These are phyloP conservation scores for Ochotona curzoniae DNA, from an alignment of 2,113 vertebrate species.

Conservation along the genomic window DNA sequence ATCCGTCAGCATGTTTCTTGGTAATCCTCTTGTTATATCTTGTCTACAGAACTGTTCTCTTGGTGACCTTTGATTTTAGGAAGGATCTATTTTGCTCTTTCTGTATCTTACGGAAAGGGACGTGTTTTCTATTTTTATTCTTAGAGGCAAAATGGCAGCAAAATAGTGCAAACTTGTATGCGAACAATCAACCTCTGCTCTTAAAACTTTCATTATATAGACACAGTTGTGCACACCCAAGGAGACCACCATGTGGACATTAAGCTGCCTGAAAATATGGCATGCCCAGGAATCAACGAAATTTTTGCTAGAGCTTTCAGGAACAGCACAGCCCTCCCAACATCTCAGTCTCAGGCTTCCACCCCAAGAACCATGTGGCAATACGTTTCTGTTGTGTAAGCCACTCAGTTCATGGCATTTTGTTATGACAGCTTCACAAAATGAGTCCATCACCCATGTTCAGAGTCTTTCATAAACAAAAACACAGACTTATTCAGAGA, in stretches of 20 bases:
- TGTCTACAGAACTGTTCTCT: conserved; percentile 58
- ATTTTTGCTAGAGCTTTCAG: neutral
- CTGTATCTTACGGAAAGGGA: conserved; percentile 16
- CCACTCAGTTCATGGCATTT: neutral
- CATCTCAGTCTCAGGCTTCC: neutral
- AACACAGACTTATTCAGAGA: neutral
- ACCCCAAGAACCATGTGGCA: neutral
- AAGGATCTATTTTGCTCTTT: conserved; percentile 57
- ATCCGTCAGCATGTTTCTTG: conserved; percentile 77
- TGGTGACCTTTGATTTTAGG: conserved; percentile 75
- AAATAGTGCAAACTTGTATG: neutral
- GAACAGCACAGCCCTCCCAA: neutral
- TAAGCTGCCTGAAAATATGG: neutral
- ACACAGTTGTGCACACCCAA: neutral
- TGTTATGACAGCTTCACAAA: neutral
- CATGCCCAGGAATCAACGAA: rapidly evolving
- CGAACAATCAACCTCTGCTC: neutral
- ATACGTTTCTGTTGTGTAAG: neutral
- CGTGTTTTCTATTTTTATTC: conserved; percentile 60
- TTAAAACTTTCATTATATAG: neutral
- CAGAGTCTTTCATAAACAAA: neutral
- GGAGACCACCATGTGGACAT: neutral
- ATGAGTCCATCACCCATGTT: neutral
- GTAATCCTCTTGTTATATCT: conserved; percentile 71
- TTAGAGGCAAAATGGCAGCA: neutral